phyloP scores from a whole-genome alignment of 2,888 invertebrate species.

The Nezara viridula region DNA sequence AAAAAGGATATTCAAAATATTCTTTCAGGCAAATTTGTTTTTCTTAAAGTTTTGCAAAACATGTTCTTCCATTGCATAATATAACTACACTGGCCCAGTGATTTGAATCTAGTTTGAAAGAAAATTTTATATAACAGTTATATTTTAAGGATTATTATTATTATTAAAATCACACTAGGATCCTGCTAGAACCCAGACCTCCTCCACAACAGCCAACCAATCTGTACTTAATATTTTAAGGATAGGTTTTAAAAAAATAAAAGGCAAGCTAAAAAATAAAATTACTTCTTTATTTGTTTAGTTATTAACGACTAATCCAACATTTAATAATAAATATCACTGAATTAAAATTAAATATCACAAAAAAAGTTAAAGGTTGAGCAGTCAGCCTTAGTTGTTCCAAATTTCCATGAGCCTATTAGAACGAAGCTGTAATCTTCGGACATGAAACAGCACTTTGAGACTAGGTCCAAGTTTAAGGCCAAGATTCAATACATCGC shows the following conservation, averaged over 20 bases:
- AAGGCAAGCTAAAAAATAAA: slow-evolving; percentile 30
- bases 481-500: slow-evolving; percentile 51
- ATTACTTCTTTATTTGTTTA: slow-evolving; percentile 31
- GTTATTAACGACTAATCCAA: slow-evolving; percentile 14
- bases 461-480: slow-evolving; percentile 51
- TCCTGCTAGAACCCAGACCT: too few relatives aligned
- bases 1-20: too few relatives aligned
- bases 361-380: slow-evolving; percentile 37
- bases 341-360: slow-evolving; percentile 56
- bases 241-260: background rate
- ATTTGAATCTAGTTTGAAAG: too few relatives aligned
- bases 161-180: too few relatives aligned
- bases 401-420: slow-evolving; percentile 52
- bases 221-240: too few relatives aligned
- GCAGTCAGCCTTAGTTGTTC: slow-evolving; percentile 47
- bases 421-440: slow-evolving; percentile 53
- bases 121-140: too few relatives aligned
- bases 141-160: too few relatives aligned
- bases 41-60: too few relatives aligned
- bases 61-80: too few relatives aligned
- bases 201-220: too few relatives aligned
- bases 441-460: slow-evolving; percentile 53
- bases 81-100: too few relatives aligned
- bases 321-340: slow-evolving; percentile 49
- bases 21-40: too few relatives aligned